Base-by-base conservation (phyloP, 2,888 invertebrate species). In the Prosapia bicincta region DNA sequence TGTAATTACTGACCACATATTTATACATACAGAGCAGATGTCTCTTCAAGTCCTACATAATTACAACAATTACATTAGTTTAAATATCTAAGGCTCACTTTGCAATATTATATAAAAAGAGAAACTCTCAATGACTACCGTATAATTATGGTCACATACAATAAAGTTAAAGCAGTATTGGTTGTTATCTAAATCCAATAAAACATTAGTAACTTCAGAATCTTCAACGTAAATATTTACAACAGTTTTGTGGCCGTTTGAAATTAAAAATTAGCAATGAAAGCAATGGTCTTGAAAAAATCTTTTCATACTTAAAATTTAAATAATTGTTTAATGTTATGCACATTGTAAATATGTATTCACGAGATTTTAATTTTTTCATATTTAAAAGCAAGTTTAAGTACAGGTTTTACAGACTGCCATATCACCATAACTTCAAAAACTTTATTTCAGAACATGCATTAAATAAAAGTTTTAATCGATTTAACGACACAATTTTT, bases 111-210 rank as follows among this genome's bases (percentile, higher is more conserved):
- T 54, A 54, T 54, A 54, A 54, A 54, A 30, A 20, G 54, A 54
- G 54, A 54, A 38, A 54, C 5, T 54, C 20, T 54, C 69, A 43
- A 43, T 68, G 25, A 43, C 73, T 73, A 73, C 68, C 73, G 20
- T 28, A 68, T 54, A 20, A 54, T 20, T 38, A 73, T 73, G 73
- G 73, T 73, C 79, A 79, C 79, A 78, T 79, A 79, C 79, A 78
- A 75, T 79, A 67, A 73, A 73, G 69, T 73, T 77, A 77, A 76
- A 76, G 78, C 76, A 79, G 77, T 43, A 43, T 68, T 43, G 78
- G 76, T 77, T 77, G 76, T 75, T 69, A 71, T 73, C 78, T 78
- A 79, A 54, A 72, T 79, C 77, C 79, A 77, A 76, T 79, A 77
- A 78, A 77, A 78, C 75, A 79, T 78, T 78, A 78, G 78, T 79